These are phyloP conservation scores for Colius striatus DNA, from an alignment of 2,113 vertebrate genomes.

Conservation along the genomic window DNA sequence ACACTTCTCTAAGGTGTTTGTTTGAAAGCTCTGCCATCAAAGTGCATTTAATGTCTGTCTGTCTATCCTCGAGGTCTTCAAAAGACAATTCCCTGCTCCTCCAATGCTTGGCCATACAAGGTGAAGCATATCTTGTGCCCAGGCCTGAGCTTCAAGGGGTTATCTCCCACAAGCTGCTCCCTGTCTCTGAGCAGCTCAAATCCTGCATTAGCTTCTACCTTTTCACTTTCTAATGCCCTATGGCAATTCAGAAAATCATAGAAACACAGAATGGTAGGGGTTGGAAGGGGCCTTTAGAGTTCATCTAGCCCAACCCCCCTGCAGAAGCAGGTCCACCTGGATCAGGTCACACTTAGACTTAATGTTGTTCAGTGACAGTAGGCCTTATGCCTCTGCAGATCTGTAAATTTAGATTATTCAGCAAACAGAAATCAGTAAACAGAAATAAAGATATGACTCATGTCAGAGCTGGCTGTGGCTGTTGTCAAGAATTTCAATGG, in stretches of 20 bases:
- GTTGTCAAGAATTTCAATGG: slow-evolving; percentile 20
- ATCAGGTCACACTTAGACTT: too few relatives aligned
- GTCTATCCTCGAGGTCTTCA: background rate
- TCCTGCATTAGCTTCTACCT: background rate
- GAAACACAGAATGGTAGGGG: too few relatives aligned
- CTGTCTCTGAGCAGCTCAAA: background rate
- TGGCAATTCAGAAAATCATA: background rate
- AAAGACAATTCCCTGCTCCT: background rate
- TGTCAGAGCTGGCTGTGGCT: background rate
- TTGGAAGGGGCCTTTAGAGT: too few relatives aligned
- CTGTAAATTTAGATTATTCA: too few relatives aligned
- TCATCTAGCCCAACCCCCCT: too few relatives aligned
- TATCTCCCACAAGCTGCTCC: background rate
- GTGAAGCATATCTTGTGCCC: background rate
- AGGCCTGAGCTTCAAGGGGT: background rate
- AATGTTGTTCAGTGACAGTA: too few relatives aligned
- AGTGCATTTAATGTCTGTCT: background rate
- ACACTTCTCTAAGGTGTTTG: background rate
- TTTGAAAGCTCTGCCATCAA: background rate
- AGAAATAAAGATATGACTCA: slow-evolving; percentile 23
- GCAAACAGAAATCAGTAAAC: background rate
- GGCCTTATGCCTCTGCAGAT: too few relatives aligned
- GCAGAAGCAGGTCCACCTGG: too few relatives aligned
- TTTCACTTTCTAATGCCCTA: background rate
- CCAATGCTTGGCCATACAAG: background rate